A percentile compares a stretch with the other conserved stretches of the same genome.
phyloP scores from a whole-genome alignment of 1,140 invertebrate genomes.

The Sitobion miscanthi region DNA sequence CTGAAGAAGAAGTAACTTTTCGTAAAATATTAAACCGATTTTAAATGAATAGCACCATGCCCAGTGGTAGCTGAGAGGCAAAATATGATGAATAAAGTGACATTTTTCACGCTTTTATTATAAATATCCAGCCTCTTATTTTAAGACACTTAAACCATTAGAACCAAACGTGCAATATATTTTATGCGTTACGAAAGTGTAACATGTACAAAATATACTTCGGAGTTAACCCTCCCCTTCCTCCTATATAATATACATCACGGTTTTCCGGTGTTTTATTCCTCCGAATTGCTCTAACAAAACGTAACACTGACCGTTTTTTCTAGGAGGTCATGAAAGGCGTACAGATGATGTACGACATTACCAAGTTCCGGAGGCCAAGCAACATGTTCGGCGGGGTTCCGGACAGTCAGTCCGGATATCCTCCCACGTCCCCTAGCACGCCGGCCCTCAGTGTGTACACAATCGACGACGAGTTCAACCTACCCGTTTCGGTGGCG shows the following conservation, averaged over 20 bases:
- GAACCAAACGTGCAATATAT: background rate
- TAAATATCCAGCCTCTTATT: background rate
- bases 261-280: background rate
- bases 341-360: conserved; percentile 78
- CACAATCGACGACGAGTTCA: conserved; percentile 90
- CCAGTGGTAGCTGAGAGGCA: background rate
- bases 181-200: background rate
- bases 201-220: background rate
- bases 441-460: conserved; percentile 76
- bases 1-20: background rate
- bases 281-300: background rate
- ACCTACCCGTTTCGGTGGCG: conserved; percentile 86
- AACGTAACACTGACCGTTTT: background rate
- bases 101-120: background rate
- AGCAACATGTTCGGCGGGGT: conserved; percentile 70
- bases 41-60: background rate
- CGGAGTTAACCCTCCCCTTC: rapidly evolving
- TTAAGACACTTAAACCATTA: background rate
- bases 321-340: conserved; percentile 80
- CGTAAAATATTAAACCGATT: background rate
- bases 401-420: conserved; percentile 59
- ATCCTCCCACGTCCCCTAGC: conserved; percentile 62
- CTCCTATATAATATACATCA: background rate
- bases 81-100: background rate
- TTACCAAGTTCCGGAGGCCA: conserved; percentile 75